Conservation (phyloP, 1,140 invertebrate species). For the Neoseiulus cucumeris region DNA sequence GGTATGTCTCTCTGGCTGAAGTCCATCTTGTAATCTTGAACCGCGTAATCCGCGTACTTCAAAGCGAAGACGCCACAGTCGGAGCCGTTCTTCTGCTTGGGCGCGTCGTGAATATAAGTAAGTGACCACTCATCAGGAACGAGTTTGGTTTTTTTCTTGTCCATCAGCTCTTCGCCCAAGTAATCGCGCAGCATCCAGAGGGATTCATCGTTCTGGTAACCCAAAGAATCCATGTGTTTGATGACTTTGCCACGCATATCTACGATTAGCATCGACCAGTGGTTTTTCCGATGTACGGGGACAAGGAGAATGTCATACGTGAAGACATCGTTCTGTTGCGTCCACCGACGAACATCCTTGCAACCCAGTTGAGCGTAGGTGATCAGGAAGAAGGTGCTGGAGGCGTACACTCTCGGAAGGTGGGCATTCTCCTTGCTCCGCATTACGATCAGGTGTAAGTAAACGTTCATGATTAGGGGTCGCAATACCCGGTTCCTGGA, state of each 20-base stretch:
- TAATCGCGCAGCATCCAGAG: slow-evolving; percentile 49
- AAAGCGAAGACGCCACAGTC: slow-evolving; percentile 95
- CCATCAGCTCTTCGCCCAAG: slow-evolving; percentile 55
- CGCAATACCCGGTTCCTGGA: too few species aligned
- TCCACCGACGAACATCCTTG: slow-evolving; percentile 57
- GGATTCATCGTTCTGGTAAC: slow-evolving; percentile 48
- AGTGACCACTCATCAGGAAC: slow-evolving; percentile 46
- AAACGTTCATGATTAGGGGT: slow-evolving; percentile 88
- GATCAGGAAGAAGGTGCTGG: slow-evolving; percentile 89
- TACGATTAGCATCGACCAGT: slow-evolving; percentile 89
- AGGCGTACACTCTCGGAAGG: slow-evolving; percentile 51
- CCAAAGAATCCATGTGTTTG: slow-evolving; percentile 83
- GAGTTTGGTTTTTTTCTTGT: slow-evolving; percentile 57
- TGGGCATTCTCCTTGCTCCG: slow-evolving; percentile 39
- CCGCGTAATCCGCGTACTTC: slow-evolving; percentile 82
- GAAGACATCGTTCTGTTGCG: slow-evolving; percentile 73
- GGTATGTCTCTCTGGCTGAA: slow-evolving; percentile 72
- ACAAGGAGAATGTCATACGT: slow-evolving; percentile 56
- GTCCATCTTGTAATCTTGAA: slow-evolving; percentile 42
- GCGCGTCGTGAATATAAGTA: slow-evolving; percentile 52
- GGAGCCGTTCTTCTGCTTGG: slow-evolving; percentile 88
- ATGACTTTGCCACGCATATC: slow-evolving; percentile 56
- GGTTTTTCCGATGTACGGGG: slow-evolving; percentile 78
- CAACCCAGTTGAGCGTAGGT: slow-evolving; percentile 55
- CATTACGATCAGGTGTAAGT: slow-evolving; percentile 61